phyloP scores from a whole-genome alignment of 2,888 invertebrate genomes.

The Epicampocera succincta region DNA sequence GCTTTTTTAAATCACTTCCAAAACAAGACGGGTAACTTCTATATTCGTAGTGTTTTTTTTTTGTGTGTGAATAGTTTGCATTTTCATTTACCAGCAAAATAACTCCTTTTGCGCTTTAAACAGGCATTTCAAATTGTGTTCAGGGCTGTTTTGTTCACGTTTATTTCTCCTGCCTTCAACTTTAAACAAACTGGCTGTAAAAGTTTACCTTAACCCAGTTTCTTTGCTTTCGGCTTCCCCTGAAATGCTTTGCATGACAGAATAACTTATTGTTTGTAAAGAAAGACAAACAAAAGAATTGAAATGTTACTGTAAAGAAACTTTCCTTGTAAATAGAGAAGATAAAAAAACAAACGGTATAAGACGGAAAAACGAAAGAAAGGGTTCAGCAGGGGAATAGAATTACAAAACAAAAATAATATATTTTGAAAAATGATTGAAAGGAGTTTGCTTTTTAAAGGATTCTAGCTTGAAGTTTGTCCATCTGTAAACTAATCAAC shows the following conservation, averaged over 20 bases:
- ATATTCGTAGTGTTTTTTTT: neutral
- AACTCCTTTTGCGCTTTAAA: slow-evolving; percentile 15
- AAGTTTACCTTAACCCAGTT: slow-evolving; percentile 63
- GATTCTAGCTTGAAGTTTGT: too few species aligned
- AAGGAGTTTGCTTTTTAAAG: too few species aligned
- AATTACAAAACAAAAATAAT: too few species aligned
- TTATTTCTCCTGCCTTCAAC: slow-evolving; percentile 11
- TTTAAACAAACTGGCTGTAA: slow-evolving; percentile 6
- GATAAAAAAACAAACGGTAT: neutral
- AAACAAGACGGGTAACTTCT: neutral
- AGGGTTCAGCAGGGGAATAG: too few species aligned
- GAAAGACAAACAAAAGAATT: slow-evolving; percentile 38
- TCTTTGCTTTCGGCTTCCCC: slow-evolving; percentile 34
- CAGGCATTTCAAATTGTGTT: slow-evolving; percentile 13
- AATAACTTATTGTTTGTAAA: neutral
- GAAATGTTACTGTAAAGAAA: slow-evolving; percentile 49
- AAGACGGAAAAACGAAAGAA: neutral
- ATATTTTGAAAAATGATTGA: too few species aligned
- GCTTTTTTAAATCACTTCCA: too few species aligned
- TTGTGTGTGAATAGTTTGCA: slow-evolving; percentile 1
- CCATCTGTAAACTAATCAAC: too few species aligned
- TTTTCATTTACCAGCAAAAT: neutral
- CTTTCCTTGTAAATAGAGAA: too few species aligned
- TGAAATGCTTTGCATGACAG: slow-evolving; percentile 4
- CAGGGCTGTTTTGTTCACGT: slow-evolving; percentile 21